Evolutionary conservation across 2,797 vertebrate species (phyloP), one percentile per base, ranked within the genome.

Genomic region (Paguma larvata): DNA sequence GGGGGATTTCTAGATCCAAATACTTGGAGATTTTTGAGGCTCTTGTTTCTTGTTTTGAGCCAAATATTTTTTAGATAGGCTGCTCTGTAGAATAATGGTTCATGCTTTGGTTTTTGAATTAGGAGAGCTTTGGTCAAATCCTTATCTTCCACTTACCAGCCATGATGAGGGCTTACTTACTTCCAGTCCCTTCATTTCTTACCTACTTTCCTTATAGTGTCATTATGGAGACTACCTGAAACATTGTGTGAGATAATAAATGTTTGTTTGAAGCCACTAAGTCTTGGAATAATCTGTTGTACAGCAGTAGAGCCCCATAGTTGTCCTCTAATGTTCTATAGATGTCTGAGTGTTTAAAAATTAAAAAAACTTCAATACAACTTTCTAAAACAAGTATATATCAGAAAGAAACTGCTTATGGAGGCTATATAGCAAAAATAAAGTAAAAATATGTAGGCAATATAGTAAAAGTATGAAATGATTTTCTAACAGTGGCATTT

Each of bases 361-460:
- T 44, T 53, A 53, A 53, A 53, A 53, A 41, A 95, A 30, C 51
- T 16, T 85, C 21, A 79, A 2, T 62, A 30, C 84, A 16, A 21
- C 32, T 21, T 84, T 92, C 53, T 73, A n/a, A 80, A 94, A 77
- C 14, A n/a, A 63, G 63, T 51, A 27, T 62, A 2, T 67, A 18
- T 83, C 21, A 65, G 62, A 44, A 93, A 72, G 89, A 94, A 70
- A 65, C n/a, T 93, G 68, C 27, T 19, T 94, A 68, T 51, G 56
- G 67, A 92, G n/a, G 34, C 23, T 70, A 14, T 83, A 16, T 21
- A 84, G 30, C 85, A 41, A 72, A 72, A 25, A 72, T 41, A 72
- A 41, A 38, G 23, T 56, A 56, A 72, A 72, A 72, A 41, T 41
- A 70, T 53, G 51, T 12, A 72, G 70, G 25, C 38, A 72, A 72